Evolutionary conservation across 1,140 invertebrate species (phyloP), one percentile per base, ranked within the genome.

Genomic region (Planococcus citri): DNA sequence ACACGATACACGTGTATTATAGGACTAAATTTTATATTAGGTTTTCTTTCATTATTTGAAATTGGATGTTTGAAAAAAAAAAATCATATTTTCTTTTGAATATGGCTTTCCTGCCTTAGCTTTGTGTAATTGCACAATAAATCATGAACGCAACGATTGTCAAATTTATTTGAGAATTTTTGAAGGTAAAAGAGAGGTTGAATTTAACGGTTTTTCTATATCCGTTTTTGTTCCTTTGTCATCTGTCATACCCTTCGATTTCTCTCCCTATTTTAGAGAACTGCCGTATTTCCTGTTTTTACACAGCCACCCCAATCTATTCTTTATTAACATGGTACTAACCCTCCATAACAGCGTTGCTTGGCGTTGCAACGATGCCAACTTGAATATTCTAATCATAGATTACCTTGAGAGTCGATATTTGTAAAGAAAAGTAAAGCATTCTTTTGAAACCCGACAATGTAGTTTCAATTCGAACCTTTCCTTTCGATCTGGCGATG

Each of bases 281-380:
- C 25, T 17, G 60, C 6, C 60, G 60, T 64, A 64, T 64, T 64
- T 64, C 60, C 60, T 64, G 60, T 27, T 25, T 64, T 64, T 24
- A 51, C 60, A 21, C 60, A 25, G 60, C 60, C 60, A 64, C 60
- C 60, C 60, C 25, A 64, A 64, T 64, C 60, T 64, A 17, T 64
- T 64, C 60, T 64, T 64, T 64, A 27, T 64, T 64, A 64, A 64
- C 60, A 20, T 64, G 22, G 60, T 64, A 64, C 60, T 64, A 64
- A 64, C 60, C 60, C 60, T 64, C 60, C 60, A 21, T 64, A 64
- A 64, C 60, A 64, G 25, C 25, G 21, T 58, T 58, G 51, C 17
- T n/a, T 58, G 4, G 21, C 17, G 17, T 3, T 64, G 22, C 60
- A 64, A 14, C 20, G 60, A 64, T 64, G 60, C 60, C 60, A 64